Evolutionary conservation across 2,888 invertebrate species (phyloP).

Genomic region (Lithophane leautieri): DNA sequence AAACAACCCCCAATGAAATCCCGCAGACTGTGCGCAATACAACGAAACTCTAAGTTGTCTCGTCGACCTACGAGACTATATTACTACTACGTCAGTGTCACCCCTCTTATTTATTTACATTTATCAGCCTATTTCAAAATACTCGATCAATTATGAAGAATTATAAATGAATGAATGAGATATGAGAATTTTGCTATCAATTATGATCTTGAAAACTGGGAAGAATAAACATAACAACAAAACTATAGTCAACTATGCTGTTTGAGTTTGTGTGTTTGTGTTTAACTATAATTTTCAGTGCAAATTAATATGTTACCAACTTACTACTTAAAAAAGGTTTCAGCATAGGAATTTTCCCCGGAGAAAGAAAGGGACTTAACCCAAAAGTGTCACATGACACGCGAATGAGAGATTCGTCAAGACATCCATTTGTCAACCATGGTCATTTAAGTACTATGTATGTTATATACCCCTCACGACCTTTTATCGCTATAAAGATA

Average conservation of each 20-base stretch:
- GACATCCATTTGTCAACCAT: slow-evolving; percentile 45
- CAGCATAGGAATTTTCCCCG: background rate
- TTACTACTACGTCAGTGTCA: too few species aligned
- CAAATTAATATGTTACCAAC: background rate
- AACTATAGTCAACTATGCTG: background rate
- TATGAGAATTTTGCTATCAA: slow-evolving; percentile 41
- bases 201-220: slow-evolving; percentile 49
- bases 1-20: slow-evolving; percentile 65
- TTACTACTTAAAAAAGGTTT: slow-evolving; percentile 2
- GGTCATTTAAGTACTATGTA: slow-evolving; percentile 30
- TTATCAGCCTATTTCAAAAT: slow-evolving; percentile 70
- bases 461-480: slow-evolving; percentile 10
- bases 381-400: slow-evolving; percentile 21
- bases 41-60: slow-evolving; percentile 58
- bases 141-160: background rate
- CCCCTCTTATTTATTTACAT: slow-evolving; percentile 56
- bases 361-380: background rate
- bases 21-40: slow-evolving; percentile 18
- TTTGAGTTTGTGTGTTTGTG: background rate
- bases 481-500: slow-evolving; percentile 27
- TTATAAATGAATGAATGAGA: background rate
- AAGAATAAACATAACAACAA: background rate
- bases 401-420: slow-evolving; percentile 34
- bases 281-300: background rate
- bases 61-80: slow-evolving; percentile 21